phyloP scores from a whole-genome alignment of 2,888 invertebrate genomes.

The Metacarcinus magister region DNA sequence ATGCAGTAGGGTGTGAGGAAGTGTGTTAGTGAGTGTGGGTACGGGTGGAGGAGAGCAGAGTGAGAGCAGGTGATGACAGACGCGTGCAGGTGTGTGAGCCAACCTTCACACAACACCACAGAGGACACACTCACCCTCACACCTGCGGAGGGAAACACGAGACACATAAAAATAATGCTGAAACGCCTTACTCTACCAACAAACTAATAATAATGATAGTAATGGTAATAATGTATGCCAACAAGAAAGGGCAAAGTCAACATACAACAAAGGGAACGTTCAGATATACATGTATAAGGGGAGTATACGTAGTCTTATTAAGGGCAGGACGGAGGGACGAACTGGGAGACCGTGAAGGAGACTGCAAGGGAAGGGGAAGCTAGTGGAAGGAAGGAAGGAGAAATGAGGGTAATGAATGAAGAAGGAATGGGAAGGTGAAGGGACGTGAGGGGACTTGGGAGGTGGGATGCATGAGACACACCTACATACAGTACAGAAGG shows the following conservation, averaged over 20 bases:
- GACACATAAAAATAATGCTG: too few relatives aligned
- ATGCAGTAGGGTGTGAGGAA: too few relatives aligned
- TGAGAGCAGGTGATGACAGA: not conserved
- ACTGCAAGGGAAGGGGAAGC: not conserved
- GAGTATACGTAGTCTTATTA: not conserved
- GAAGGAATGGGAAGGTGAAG: too few relatives aligned
- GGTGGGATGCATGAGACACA: too few relatives aligned
- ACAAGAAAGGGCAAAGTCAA: not conserved
- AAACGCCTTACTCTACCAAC: too few relatives aligned
- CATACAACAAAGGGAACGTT: not conserved
- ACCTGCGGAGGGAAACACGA: not conserved
- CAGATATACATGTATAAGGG: too few relatives aligned
- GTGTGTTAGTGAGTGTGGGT: too few relatives aligned
- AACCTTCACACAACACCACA: not conserved
- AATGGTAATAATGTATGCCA: not conserved
- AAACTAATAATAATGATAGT: too few relatives aligned
- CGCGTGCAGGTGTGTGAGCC: not conserved
- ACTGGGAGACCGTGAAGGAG: not conserved
- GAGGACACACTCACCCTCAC: not conserved
- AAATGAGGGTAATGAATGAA: too few relatives aligned
- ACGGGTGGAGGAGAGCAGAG: not conserved
- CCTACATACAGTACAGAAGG: too few relatives aligned
- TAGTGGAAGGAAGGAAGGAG: not conserved
- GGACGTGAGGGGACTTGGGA: too few relatives aligned
- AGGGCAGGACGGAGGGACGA: not conserved